Conservation (phyloP, 1,140 invertebrate genomes). For the Charaxes varanes region DNA sequence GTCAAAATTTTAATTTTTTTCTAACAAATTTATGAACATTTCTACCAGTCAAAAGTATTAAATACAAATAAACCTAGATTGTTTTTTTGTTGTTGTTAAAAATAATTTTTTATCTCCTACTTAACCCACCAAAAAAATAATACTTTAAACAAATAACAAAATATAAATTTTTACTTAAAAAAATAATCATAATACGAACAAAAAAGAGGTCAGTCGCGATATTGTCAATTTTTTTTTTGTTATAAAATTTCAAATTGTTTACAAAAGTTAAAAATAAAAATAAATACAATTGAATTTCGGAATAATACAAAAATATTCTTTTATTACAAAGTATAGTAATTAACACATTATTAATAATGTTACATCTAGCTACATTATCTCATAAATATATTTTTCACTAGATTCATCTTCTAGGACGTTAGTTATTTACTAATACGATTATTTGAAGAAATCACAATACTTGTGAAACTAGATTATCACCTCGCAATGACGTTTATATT, state of each 20-base stretch:
- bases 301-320: conserved; percentile 30
- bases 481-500: no score
- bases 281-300: conserved; percentile 19
- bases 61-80: no score
- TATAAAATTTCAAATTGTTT: conserved; percentile 3
- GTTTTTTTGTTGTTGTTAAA: no score
- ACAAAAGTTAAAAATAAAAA: conserved; percentile 18
- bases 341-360: conserved; percentile 17
- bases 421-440: conserved; percentile 14
- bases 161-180: no score
- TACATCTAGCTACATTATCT: conserved; percentile 20
- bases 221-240: conserved; percentile 1
- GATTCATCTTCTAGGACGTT: conserved; percentile 19
- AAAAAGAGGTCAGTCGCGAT: conserved; percentile 6
- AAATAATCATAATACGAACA: no score
- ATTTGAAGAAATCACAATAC: conserved; percentile 22
- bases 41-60: no score
- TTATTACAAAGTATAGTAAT: conserved; percentile 21
- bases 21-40: no score
- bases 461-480: conserved; percentile 14
- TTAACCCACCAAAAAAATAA: no score
- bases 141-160: no score
- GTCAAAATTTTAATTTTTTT: no score
- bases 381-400: conserved; percentile 25
- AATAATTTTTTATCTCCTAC: no score